These are phyloP conservation scores for Pygocentrus nattereri DNA, from an alignment of 2,797 vertebrate species.

Conservation along the genomic window DNA sequence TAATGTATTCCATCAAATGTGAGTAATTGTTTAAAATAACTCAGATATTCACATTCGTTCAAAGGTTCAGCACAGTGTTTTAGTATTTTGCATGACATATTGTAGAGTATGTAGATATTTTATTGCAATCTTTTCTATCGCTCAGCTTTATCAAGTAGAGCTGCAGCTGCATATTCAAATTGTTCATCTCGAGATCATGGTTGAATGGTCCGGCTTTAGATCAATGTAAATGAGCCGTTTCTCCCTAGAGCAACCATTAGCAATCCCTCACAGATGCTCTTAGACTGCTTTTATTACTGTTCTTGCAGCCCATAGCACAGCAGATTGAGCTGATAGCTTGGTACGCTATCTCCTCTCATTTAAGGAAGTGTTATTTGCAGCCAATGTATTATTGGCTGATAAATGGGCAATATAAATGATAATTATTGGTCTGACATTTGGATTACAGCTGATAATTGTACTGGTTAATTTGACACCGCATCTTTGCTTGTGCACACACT, in stretches of 20 bases:
- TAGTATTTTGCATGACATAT: no score
- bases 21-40: no score
- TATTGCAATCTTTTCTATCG: background rate
- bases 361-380: background rate
- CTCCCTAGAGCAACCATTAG: constrained; percentile 17
- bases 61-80: no score
- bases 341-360: background rate
- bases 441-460: background rate
- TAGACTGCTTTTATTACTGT: constrained; percentile 24
- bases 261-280: constrained; percentile 21
- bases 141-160: background rate
- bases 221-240: constrained; percentile 27
- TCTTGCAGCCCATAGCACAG: constrained; percentile 5
- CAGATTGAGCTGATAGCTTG: constrained; percentile 6
- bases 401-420: background rate
- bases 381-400: background rate
- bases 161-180: background rate
- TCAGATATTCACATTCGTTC: no score
- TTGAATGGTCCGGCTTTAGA: constrained; percentile 20
- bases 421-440: background rate
- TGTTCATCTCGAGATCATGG: constrained; percentile 25
- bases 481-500: background rate
- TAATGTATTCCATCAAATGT: no score
- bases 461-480: background rate
- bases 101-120: no score